Evolutionary conservation across 2,113 vertebrate species (phyloP), one percentile per base, ranked within the genome.

Genomic region (Rhinogobius similis): DNA sequence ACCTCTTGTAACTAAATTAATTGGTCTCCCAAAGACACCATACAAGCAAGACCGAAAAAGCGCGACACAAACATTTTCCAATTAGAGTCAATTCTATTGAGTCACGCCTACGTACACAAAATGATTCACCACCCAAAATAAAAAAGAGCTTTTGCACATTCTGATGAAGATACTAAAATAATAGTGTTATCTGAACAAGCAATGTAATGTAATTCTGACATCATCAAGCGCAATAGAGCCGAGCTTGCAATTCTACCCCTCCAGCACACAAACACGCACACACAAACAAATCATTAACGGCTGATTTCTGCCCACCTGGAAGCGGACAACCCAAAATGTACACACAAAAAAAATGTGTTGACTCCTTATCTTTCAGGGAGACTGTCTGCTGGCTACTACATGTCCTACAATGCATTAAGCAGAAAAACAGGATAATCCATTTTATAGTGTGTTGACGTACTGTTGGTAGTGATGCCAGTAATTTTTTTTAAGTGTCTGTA

Each of bases 101-200:
- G 58, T 18, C 58, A 61, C 29, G 2, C 26, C 24, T 58, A 58
- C 13, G 13, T 58, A 21, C 29, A 61, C 18, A 38, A n/a, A 36
- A 38, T 61, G 29, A 20, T n/a, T 21, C 55, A 38, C 58, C 18
- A 12, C 3, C 58, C 27, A 20, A 36, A 59, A 36, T n/a, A 38
- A 18, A 18, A 61, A 10, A 61, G 5, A 18, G 10, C 29, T 21
- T 61, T 36, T 38, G 7, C 58, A 61, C 58, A 61, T 61, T 61
- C 18, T 61, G 58, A 61, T 61, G 58, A 61, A 61, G 58, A 61
- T 61, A 27, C 58, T 61, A 61, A 59, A 61, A 61, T 58, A 58
- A 58, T 36, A 43, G 38, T 11, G 38, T 7, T 14, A 9, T 38
- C 7, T 36, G 10, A 23, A 63, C 36, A 24, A 43, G 62, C 62